Evolutionary conservation across 2,888 invertebrate genomes (phyloP).

Genomic region (Enchytraeus crypticus): DNA sequence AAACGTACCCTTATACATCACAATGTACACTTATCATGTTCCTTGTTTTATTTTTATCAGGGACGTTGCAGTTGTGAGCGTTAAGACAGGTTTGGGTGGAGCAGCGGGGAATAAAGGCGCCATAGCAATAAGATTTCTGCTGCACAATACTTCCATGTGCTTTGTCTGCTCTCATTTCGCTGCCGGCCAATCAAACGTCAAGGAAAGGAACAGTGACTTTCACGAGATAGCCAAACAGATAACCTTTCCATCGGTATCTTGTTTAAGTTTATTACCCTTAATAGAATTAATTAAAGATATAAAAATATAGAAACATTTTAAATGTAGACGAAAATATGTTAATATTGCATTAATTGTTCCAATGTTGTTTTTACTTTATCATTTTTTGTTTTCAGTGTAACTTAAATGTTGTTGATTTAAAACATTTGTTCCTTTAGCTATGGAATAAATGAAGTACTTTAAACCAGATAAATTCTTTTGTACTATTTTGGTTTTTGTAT

Average conservation of each 20-base stretch:
- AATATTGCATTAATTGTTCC: too few relatives aligned
- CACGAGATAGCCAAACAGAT: slow-evolving; percentile 82
- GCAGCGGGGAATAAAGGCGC: slow-evolving; percentile 97
- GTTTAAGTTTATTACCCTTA: too few relatives aligned
- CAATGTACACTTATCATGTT: too few relatives aligned
- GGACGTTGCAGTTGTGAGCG: slow-evolving; percentile 87
- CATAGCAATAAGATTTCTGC: slow-evolving; percentile 79
- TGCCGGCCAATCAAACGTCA: slow-evolving; percentile 91
- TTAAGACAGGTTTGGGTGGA: slow-evolving; percentile 96
- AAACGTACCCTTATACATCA: too few relatives aligned
- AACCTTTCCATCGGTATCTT: slow-evolving; percentile 48
- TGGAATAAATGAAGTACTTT: too few relatives aligned
- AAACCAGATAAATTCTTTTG: too few relatives aligned
- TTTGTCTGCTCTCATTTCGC: slow-evolving; percentile 99
- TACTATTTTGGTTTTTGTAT: too few relatives aligned
- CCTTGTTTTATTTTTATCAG: too few relatives aligned
- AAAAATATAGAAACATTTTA: neutral
- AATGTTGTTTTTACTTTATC: too few relatives aligned
- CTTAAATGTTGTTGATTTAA: too few relatives aligned
- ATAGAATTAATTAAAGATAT: neutral
- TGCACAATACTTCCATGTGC: slow-evolving; percentile 86
- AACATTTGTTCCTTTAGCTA: too few relatives aligned
- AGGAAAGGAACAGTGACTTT: slow-evolving; percentile 91
- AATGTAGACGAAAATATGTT: neutral
- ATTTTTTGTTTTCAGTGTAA: too few relatives aligned